Percentiles rank a stretch among this genome's conserved stretches.
Conservation (phyloP, 2,113 vertebrate species). For the Plestiodon gilberti region DNA sequence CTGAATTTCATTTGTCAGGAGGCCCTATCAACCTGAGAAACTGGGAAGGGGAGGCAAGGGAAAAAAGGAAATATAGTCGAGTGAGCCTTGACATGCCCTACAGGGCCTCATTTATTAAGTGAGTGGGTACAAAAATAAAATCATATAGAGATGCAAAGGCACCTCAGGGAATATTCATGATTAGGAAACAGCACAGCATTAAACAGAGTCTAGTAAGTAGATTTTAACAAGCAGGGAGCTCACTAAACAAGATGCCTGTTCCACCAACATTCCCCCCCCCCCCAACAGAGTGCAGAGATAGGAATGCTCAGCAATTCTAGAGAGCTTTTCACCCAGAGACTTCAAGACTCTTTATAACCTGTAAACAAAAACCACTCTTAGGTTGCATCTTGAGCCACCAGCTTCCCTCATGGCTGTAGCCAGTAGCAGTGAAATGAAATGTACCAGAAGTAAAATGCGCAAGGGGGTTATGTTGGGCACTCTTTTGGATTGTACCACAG, state of each 20-base stretch:
- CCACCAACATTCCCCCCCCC: neutral
- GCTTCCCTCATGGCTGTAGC: neutral
- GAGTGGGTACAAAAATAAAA: slow-evolving; percentile 74
- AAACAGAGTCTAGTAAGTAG: slow-evolving; percentile 51
- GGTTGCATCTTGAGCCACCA: neutral
- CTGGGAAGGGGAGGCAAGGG: neutral
- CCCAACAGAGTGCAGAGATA: neutral
- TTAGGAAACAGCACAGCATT: slow-evolving; percentile 54
- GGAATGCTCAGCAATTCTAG: neutral
- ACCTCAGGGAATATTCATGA: slow-evolving; percentile 52
- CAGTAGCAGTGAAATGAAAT: neutral
- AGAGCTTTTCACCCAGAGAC: neutral
- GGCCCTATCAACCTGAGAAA: neutral
- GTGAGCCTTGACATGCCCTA: slow-evolving; percentile 33
- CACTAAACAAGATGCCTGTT: slow-evolving; percentile 22
- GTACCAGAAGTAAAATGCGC: neutral
- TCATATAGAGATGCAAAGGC: slow-evolving; percentile 63
- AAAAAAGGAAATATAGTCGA: slow-evolving; percentile 2
- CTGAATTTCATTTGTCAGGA: neutral
- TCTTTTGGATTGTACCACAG: neutral
- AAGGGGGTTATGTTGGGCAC: neutral
- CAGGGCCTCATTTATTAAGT: slow-evolving; percentile 61
- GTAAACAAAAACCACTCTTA: neutral
- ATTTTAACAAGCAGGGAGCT: slow-evolving; percentile 51
- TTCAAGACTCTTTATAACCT: slow-evolving; percentile 9